Conservation (phyloP, 2,113 vertebrate genomes). For the Leucopsar rothschildi region DNA sequence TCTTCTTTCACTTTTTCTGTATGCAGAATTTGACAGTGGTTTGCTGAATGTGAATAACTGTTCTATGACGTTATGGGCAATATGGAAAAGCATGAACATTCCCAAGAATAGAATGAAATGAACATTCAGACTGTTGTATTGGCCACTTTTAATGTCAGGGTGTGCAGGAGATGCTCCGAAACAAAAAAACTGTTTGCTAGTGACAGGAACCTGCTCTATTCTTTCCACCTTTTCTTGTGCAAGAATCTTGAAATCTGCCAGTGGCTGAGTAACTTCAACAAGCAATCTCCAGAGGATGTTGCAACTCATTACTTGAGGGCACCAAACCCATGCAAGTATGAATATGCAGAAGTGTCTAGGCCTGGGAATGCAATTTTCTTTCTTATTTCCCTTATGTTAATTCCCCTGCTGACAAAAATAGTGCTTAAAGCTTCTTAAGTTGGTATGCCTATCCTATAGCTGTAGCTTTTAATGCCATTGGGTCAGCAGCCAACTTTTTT, state of each 20-base stretch:
- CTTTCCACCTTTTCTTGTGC: neutral
- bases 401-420: constrained; percentile 20
- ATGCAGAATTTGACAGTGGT: neutral
- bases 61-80: neutral
- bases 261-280: neutral
- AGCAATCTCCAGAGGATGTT: neutral
- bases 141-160: neutral
- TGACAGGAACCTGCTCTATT: neutral
- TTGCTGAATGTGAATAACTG: fast-evolving
- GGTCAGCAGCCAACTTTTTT: neutral
- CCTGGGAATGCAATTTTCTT: neutral
- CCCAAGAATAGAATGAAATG: neutral
- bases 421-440: constrained; percentile 1
- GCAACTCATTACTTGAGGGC: neutral
- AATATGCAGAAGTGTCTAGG: neutral
- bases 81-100: neutral
- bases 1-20: neutral
- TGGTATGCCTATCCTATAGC: neutral
- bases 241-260: neutral
- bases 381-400: constrained; percentile 13
- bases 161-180: neutral
- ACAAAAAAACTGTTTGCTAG: neutral
- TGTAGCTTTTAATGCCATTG: neutral
- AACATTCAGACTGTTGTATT: neutral
- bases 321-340: neutral